Evolutionary conservation across 2,797 vertebrate genomes (phyloP), one percentile per base, ranked within the genome.

Genomic region (Heterohyrax brucei): DNA sequence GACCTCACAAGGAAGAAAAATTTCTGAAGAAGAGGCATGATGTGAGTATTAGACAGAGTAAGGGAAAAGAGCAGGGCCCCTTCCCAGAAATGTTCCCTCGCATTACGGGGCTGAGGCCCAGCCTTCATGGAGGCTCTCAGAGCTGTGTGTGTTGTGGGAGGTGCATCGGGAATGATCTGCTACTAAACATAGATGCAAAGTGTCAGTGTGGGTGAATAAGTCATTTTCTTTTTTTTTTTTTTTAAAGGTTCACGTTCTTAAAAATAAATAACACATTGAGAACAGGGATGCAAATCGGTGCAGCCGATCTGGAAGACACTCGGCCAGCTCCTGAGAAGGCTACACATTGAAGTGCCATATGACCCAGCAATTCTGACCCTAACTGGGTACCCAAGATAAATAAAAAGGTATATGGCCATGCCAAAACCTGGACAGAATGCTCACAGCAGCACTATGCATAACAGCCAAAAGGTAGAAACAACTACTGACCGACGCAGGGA

Each of bases 341-440:
- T 89, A 90, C 88, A 87, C 0, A 56, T 16, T 16, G 66, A 85
- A 50, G 85, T 53, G 76, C 84, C 64, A 53, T 4, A 6, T 19
- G 89, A 93, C 72, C 94, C 79, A 78, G 95, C 77, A 72, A 86
- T 33, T 87, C 79, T n/a, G 79, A 82, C 28, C 78, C 77, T 30
- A 82, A 26, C 46, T 81, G 61, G 76, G 68, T 53, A 53, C 80
- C 66, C 5, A n/a, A 56, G 61, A 79, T 56, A 95, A 97, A 92
- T 93, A 89, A 89, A 94, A 93, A 70, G 2, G 83, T 93, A 89
- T 3, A 61, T 86, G 90, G 83, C 56, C 16, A 33, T 28, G 26
- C 26, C 80, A 80, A 94, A 82, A 30, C 62, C 84, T 92, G 75
- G 28, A 48, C 6, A 28, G 3, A 87, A 84, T 1, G 16, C n/a